phyloP scores from a whole-genome alignment of 1,140 invertebrate species.

The Heliconius hermathena region DNA sequence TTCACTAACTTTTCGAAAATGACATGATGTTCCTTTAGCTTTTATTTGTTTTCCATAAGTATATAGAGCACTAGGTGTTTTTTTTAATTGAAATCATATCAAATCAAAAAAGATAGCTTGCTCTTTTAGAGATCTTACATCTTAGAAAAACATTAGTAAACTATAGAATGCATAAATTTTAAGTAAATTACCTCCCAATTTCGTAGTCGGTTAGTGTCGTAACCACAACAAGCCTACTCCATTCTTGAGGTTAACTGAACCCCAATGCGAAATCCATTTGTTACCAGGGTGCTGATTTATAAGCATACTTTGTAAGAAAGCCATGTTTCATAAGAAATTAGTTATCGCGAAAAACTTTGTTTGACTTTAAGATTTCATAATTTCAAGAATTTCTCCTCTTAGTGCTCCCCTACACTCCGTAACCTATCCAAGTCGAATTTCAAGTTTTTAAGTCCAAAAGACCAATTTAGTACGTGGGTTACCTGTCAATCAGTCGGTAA shows the following conservation, averaged over 20 bases:
- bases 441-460: no score
- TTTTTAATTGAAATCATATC: not conserved
- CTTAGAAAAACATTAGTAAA: not conserved
- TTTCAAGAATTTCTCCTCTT: no score
- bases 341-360: no score
- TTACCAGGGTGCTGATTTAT: not conserved
- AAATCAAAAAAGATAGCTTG: not conserved
- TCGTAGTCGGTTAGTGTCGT: not conserved
- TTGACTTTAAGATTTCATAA: no score
- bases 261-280: not conserved
- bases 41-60: no score
- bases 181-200: slow-evolving; percentile 10
- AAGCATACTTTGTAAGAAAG: not conserved
- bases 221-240: slow-evolving; percentile 1
- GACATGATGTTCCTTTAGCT: no score
- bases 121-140: not conserved
- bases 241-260: slow-evolving; percentile 2
- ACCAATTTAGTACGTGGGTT: no score
- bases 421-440: no score
- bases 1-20: no score
- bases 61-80: no score
- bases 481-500: no score
- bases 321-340: not conserved
- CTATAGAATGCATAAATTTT: not conserved
- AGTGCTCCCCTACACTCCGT: no score